A percentile compares a stretch with the other conserved stretches of the same genome.
phyloP scores from a whole-genome alignment of 2,888 invertebrate species.

The Ditylenchus weischeri region DNA sequence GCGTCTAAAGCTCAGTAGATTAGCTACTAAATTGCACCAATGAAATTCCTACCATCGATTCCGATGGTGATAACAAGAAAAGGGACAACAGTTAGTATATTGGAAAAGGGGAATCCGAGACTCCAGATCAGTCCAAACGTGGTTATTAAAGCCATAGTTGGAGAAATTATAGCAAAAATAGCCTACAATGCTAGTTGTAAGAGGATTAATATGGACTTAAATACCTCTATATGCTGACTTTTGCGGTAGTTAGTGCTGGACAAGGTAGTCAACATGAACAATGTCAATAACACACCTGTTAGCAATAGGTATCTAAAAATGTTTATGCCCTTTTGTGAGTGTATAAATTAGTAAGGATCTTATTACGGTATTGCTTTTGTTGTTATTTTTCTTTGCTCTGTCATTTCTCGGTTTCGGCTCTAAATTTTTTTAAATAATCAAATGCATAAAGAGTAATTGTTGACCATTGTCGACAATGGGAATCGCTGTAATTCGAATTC shows the following conservation, averaged over 20 bases:
- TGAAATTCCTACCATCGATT: conserved; percentile 35
- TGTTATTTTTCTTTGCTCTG: conserved; percentile 52
- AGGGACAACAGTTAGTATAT: conserved; percentile 55
- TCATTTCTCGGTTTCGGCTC: conserved; percentile 47
- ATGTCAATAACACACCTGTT: conserved; percentile 46
- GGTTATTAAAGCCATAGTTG: conserved; percentile 54
- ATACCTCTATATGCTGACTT: conserved; percentile 53
- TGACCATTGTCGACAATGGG: too few species aligned
- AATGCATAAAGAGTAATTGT: too few species aligned
- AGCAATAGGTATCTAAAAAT: conserved; percentile 31
- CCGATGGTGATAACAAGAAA: conserved; percentile 55
- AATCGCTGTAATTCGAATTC: too few species aligned
- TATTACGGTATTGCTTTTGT: conserved; percentile 47
- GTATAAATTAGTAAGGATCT: not conserved
- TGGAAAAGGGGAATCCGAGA: conserved; percentile 51
- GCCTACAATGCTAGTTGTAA: conserved; percentile 33
- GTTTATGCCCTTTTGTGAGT: not conserved
- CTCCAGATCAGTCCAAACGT: conserved; percentile 50
- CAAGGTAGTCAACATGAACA: conserved; percentile 52
- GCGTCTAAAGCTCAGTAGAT: conserved; percentile 35
- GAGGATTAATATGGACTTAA: not conserved
- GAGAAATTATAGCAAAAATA: conserved; percentile 51
- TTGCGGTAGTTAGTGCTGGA: conserved; percentile 46
- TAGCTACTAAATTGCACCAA: too few species aligned
- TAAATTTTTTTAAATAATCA: not conserved